phyloP scores from a whole-genome alignment of 1,140 invertebrate genomes.

The Lordiphosa clarofinis region DNA sequence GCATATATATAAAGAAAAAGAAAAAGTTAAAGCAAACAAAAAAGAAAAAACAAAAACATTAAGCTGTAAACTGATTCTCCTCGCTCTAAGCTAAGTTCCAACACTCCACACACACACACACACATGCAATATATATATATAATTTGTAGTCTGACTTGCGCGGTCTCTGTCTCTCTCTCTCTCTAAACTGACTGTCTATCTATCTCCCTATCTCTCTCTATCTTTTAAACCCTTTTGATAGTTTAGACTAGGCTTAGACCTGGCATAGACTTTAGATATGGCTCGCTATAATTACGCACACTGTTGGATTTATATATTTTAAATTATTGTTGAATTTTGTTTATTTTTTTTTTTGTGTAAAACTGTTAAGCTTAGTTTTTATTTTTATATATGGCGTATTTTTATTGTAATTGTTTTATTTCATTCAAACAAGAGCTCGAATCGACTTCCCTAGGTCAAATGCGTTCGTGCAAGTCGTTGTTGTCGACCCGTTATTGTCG shows the following conservation, averaged over 20 bases:
- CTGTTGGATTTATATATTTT: constrained; percentile 69
- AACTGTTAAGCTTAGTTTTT: constrained; percentile 57
- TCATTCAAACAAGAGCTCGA: constrained; percentile 12
- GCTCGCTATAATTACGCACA: constrained; percentile 31
- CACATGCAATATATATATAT: constrained; percentile 7
- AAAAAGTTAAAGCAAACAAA: constrained; percentile 7
- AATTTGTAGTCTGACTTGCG: constrained; percentile 63
- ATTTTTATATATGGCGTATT: constrained; percentile 39
- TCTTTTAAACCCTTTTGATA: background rate
- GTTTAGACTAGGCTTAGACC: constrained; percentile 11
- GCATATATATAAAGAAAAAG: constrained; percentile 7
- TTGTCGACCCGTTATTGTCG: too few species aligned
- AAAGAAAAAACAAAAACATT: constrained; percentile 12
- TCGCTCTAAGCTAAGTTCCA: constrained; percentile 48
- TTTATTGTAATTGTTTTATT: constrained; percentile 36
- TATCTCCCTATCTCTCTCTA: background rate
- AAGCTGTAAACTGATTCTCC: constrained; percentile 18
- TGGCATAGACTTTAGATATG: constrained; percentile 30
- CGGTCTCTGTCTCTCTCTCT: constrained; percentile 42
- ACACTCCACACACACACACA: constrained; percentile 10
- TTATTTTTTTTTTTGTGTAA: constrained; percentile 49
- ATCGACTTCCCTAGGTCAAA: constrained; percentile 4
- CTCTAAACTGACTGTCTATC: constrained; percentile 6
- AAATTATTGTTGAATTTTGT: constrained; percentile 78
- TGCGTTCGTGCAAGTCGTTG: too few species aligned